Percentiles rank a stretch among this genome's conserved stretches.
Conservation (phyloP, 2,797 vertebrate genomes). For the Characodon lateralis region DNA sequence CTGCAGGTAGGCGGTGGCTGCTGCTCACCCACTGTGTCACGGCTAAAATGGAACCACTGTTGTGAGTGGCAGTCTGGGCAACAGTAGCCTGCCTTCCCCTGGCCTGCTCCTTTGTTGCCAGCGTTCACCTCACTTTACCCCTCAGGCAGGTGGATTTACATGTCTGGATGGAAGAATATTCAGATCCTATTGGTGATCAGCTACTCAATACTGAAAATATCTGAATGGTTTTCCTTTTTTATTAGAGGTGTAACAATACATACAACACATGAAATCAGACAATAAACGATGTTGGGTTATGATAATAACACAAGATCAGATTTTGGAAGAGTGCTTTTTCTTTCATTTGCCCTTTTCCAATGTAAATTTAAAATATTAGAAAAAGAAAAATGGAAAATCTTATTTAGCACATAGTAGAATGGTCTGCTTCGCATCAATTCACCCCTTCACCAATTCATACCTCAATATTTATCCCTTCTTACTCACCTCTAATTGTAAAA, state of each 20-base stretch:
- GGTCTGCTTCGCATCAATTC: not conserved
- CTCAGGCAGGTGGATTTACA: slow-evolving; percentile 79
- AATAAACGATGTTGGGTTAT: not conserved
- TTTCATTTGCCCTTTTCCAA: not conserved
- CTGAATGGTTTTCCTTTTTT: not conserved
- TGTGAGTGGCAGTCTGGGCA: slow-evolving; percentile 82
- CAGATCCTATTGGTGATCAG: not conserved
- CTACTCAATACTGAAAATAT: no score
- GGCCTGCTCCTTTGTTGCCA: slow-evolving; percentile 78
- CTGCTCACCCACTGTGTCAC: slow-evolving; percentile 97
- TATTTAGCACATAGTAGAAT: not conserved
- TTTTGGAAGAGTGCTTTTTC: not conserved
- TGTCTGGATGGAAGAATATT: slow-evolving; percentile 50
- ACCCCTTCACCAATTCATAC: not conserved
- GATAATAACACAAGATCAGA: not conserved
- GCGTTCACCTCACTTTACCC: slow-evolving; percentile 81
- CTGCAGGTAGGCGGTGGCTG: slow-evolving; percentile 98
- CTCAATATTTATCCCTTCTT: not conserved
- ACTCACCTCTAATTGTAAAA: not conserved
- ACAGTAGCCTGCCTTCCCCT: slow-evolving; percentile 73
- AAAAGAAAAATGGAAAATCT: no score
- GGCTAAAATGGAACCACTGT: slow-evolving; percentile 89
- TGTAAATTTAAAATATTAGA: not conserved
- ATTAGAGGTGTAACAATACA: not conserved
- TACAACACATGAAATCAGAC: not conserved